phyloP scores from a whole-genome alignment of 2,888 invertebrate species.

The Alentia gelatinosa region DNA sequence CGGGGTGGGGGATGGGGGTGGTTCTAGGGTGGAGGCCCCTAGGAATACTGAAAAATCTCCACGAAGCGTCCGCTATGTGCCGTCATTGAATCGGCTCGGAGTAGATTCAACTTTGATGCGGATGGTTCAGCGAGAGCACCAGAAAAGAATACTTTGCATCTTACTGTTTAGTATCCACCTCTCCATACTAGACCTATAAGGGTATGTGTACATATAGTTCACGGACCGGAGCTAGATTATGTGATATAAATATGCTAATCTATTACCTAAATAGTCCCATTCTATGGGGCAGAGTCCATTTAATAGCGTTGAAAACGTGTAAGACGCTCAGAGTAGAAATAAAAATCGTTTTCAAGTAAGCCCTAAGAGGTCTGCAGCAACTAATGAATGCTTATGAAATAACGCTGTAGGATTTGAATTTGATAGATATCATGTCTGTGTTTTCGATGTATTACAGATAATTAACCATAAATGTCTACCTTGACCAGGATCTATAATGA shows the following conservation, averaged over 20 bases:
- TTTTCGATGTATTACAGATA: not conserved
- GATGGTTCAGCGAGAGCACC: not conserved
- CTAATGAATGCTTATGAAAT: not conserved
- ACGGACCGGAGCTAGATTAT: not conserved
- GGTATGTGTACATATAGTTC: not conserved
- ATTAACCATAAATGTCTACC: not conserved
- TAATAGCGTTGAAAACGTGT: not conserved
- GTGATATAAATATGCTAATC: not conserved
- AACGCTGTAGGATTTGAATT: not conserved
- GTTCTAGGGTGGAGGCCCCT: too few relatives aligned
- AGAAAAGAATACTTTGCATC: not conserved
- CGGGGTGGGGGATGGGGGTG: not conserved
- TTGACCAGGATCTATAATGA: not conserved
- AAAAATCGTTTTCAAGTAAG: too few relatives aligned
- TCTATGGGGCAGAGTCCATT: not conserved
- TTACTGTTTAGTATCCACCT: not conserved
- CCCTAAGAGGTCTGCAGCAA: too few relatives aligned
- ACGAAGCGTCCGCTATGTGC: too few relatives aligned
- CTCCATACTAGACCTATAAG: not conserved
- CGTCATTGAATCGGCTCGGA: too few relatives aligned
- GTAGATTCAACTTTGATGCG: too few relatives aligned
- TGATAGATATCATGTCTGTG: not conserved
- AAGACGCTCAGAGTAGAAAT: not conserved
- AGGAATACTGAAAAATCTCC: too few relatives aligned
- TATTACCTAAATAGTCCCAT: not conserved